Conservation (phyloP, 2,888 invertebrate species). For the Acrobasis suavella region DNA sequence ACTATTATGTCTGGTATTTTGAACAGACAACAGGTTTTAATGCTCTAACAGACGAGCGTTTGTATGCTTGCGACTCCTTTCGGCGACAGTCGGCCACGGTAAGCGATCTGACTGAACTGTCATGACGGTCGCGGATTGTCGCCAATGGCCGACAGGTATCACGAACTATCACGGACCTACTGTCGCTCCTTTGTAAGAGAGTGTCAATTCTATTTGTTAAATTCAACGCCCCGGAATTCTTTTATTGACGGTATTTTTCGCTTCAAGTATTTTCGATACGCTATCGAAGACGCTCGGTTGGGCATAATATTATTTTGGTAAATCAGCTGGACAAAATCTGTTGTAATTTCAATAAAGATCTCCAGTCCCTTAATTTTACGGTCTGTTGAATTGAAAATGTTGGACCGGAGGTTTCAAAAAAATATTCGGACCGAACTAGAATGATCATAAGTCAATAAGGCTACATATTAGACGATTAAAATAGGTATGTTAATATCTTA, state of each 20-base stretch:
- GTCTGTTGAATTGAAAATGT: constrained; percentile 13
- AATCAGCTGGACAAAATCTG: constrained; percentile 27
- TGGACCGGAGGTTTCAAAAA: neutral
- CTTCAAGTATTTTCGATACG: constrained; percentile 22
- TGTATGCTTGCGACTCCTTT: too few species aligned
- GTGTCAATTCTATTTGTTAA: neutral
- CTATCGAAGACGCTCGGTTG: constrained; percentile 11
- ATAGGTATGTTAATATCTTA: too few species aligned
- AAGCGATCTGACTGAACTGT: too few species aligned
- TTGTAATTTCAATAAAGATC: constrained; percentile 21
- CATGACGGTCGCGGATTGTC: too few species aligned
- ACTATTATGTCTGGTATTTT: too few species aligned
- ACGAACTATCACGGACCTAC: too few species aligned
- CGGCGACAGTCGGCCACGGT: too few species aligned
- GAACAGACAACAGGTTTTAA: too few species aligned
- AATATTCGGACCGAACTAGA: neutral
- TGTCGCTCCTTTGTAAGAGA: too few species aligned
- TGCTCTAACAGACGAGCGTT: too few species aligned
- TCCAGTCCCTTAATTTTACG: constrained; percentile 16
- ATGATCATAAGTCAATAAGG: neutral
- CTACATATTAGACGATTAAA: too few species aligned
- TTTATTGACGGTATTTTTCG: constrained; percentile 23
- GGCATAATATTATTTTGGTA: constrained; percentile 24
- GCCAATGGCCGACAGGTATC: too few species aligned
- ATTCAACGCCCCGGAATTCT: constrained; percentile 23